These are phyloP conservation scores for Taurulus bubalis DNA, from an alignment of 2,113 vertebrate species.

Conservation along the genomic window DNA sequence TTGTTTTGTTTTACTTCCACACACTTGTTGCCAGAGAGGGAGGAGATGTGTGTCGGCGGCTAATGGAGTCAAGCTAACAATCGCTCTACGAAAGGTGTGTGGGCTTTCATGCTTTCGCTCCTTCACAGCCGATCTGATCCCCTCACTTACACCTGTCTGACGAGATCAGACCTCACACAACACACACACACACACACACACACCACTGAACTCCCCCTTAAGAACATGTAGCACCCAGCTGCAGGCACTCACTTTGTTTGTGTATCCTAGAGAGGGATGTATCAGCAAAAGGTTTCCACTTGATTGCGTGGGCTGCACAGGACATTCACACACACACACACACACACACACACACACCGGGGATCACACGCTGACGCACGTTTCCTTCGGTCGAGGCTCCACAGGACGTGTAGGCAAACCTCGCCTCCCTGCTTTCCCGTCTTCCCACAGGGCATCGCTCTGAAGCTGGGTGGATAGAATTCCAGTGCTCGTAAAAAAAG, in stretches of 20 bases:
- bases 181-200: slow-evolving; percentile 6
- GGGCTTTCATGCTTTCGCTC: slow-evolving; percentile 27
- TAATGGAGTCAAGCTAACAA: slow-evolving; percentile 39
- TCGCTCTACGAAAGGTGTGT: not conserved
- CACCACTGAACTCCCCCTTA: slow-evolving; percentile 3
- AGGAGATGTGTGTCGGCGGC: slow-evolving; percentile 3
- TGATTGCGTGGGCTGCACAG: slow-evolving; percentile 57
- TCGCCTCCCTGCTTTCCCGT: slow-evolving; percentile 32
- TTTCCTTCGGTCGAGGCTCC: slow-evolving; percentile 29
- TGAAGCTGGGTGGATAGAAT: slow-evolving; percentile 10
- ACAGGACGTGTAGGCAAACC: slow-evolving; percentile 39
- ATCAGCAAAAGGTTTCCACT: slow-evolving; percentile 52
- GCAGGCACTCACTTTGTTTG: slow-evolving; percentile 22
- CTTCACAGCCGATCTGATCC: slow-evolving; percentile 18
- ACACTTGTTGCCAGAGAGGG: slow-evolving; percentile 30
- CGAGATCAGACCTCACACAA: slow-evolving; percentile 16
- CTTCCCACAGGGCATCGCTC: slow-evolving; percentile 34
- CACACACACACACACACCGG: not conserved
- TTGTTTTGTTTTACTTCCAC: slow-evolving; percentile 51
- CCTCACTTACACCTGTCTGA: slow-evolving; percentile 20
- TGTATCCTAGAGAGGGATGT: slow-evolving; percentile 26
- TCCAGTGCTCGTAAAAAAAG: not conserved
- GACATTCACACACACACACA: slow-evolving; percentile 36
- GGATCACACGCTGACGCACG: slow-evolving; percentile 16
- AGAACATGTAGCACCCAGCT: slow-evolving; percentile 28